Conservation (phyloP, 2,888 invertebrate genomes). For the Elysia crispata region DNA sequence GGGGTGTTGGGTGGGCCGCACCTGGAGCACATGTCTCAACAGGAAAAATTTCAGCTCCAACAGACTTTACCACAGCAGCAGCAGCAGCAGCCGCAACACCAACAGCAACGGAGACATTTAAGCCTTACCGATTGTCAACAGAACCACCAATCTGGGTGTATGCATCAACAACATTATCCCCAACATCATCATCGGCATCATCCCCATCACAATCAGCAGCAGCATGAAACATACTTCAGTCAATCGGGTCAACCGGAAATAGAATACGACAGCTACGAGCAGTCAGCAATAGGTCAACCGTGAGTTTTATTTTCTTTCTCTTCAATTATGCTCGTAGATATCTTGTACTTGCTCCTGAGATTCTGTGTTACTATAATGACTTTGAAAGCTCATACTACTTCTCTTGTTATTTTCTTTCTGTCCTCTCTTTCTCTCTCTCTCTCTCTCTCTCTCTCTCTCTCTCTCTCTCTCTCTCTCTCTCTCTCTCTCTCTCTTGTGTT, state of each 20-base stretch:
- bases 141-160: slow-evolving; percentile 38
- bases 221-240: slow-evolving; percentile 52
- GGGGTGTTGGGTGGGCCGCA: not conserved
- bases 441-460: slow-evolving; percentile 24
- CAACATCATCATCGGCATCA: slow-evolving; percentile 40
- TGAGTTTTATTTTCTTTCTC: slow-evolving; percentile 40
- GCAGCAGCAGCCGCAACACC: slow-evolving; percentile 43
- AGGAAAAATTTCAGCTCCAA: slow-evolving; percentile 10
- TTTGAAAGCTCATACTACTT: no score
- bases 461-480: slow-evolving; percentile 24
- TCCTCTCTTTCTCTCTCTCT: slow-evolving; percentile 3
- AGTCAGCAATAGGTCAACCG: slow-evolving; percentile 36
- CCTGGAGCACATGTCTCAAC: slow-evolving; percentile 15
- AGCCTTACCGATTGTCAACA: slow-evolving; percentile 50
- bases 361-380: no score
- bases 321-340: no score
- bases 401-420: not conserved
- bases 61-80: slow-evolving; percentile 49
- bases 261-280: slow-evolving; percentile 31
- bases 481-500: not conserved
- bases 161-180: slow-evolving; percentile 21
- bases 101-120: slow-evolving; percentile 45
- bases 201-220: slow-evolving; percentile 39
- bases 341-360: no score
- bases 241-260: slow-evolving; percentile 50